phyloP scores from a whole-genome alignment of 53 echinoderm and acorn worm species.

The Pentamera pediparva region DNA sequence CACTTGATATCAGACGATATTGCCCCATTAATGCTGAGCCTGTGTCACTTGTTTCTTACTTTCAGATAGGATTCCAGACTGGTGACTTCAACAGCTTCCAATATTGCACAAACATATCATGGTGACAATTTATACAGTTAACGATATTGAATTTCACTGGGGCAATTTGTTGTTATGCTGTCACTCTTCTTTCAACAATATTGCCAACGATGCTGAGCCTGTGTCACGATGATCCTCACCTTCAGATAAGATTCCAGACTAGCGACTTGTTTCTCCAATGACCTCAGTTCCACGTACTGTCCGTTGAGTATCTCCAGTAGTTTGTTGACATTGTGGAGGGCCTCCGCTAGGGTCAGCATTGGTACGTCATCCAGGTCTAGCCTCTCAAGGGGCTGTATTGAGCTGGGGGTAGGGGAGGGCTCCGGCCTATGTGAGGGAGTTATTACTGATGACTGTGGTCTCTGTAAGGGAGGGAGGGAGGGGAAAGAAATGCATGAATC shows the following conservation, averaged over 20 bases:
- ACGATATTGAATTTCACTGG: neutral
- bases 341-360: slow-evolving; percentile 76
- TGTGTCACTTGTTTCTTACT: neutral
- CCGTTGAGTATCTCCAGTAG: slow-evolving; percentile 77
- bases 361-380: slow-evolving; percentile 70
- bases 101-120: too few species aligned
- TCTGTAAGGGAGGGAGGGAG: neutral
- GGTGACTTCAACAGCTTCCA: too few species aligned
- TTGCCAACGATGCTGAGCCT: neutral
- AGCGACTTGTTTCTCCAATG: slow-evolving; percentile 67
- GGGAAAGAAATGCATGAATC: too few species aligned
- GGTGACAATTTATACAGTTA: too few species aligned
- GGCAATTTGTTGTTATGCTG: neutral
- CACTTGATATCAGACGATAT: too few species aligned
- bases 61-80: neutral
- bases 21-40: too few species aligned
- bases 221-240: slow-evolving; percentile 43
- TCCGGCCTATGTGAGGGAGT: slow-evolving; percentile 25
- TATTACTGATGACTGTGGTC: slow-evolving; percentile 21
- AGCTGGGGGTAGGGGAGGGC: slow-evolving; percentile 20
- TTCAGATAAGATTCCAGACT: slow-evolving; percentile 64
- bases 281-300: slow-evolving; percentile 71
- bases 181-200: neutral
- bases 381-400: slow-evolving; percentile 35
- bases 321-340: slow-evolving; percentile 77